Conservation (phyloP, 1,140 invertebrate species). For the Theocolax elegans region DNA sequence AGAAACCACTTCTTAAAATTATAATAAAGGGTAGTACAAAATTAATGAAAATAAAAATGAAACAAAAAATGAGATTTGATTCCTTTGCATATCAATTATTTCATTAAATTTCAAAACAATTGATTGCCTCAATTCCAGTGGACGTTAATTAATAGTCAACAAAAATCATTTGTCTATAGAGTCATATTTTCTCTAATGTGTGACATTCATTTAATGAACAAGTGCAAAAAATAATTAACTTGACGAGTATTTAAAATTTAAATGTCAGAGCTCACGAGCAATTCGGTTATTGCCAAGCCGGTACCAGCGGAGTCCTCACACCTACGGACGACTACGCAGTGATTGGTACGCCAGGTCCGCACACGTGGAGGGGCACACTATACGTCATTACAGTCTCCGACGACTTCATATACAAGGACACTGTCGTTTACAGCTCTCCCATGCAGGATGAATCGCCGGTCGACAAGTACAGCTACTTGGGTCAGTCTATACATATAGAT, state of each 20-base stretch:
- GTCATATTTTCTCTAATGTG: too few relatives aligned
- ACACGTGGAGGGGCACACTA: conserved; percentile 89
- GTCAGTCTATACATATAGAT: conserved; percentile 66
- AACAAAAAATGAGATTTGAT: too few relatives aligned
- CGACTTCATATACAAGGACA: conserved; percentile 80
- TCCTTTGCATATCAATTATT: too few relatives aligned
- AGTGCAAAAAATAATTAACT: too few relatives aligned
- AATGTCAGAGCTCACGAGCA: conserved; percentile 81
- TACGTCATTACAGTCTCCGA: conserved; percentile 82
- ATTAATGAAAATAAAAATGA: too few relatives aligned
- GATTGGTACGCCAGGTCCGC: conserved; percentile 87
- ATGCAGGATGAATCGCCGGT: conserved; percentile 76
- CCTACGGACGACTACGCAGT: conserved; percentile 80
- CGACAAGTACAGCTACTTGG: conserved; percentile 91
- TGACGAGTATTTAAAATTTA: neutral
- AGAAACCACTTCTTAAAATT: too few relatives aligned
- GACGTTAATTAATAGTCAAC: too few relatives aligned
- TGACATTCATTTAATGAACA: too few relatives aligned
- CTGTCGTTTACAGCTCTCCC: conserved; percentile 81
- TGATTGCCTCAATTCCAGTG: too few relatives aligned
- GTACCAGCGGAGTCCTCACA: conserved; percentile 84
- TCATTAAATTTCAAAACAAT: too few relatives aligned
- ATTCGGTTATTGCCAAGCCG: conserved; percentile 92
- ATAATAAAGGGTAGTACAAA: neutral
- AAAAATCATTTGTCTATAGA: too few relatives aligned